Conservation (phyloP, 2,797 vertebrate genomes). For the Fistularia commersonii region DNA sequence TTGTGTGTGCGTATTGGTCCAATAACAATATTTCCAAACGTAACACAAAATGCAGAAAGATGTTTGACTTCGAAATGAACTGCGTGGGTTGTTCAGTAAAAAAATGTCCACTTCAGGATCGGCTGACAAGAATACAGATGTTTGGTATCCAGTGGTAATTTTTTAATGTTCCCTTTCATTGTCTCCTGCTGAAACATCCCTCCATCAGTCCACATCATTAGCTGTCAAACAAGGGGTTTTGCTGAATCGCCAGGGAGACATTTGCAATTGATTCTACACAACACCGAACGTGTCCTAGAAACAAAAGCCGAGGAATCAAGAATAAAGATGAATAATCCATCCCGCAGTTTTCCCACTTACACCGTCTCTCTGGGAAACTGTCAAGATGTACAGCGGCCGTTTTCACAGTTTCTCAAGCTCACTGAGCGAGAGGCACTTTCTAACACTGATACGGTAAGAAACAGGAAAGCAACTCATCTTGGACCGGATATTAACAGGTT, state of each 20-base stretch:
- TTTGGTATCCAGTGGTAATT: slow-evolving; percentile 19
- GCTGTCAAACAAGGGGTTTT: slow-evolving; percentile 39
- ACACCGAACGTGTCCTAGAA: slow-evolving; percentile 3
- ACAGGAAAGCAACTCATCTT: slow-evolving; percentile 11
- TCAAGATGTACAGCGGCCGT: neutral
- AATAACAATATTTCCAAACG: too few species aligned
- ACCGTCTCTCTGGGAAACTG: slow-evolving; percentile 38
- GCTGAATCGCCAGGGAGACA: slow-evolving; percentile 25
- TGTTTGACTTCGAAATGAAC: slow-evolving; percentile 8
- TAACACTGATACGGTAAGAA: slow-evolving; percentile 6
- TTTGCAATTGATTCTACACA: slow-evolving; percentile 16
- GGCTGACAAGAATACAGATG: slow-evolving; percentile 21
- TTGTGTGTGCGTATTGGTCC: slow-evolving; percentile 1
- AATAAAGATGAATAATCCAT: slow-evolving; percentile 35
- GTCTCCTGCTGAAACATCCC: slow-evolving; percentile 35
- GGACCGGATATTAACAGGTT: slow-evolving; percentile 41
- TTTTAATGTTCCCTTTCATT: slow-evolving; percentile 30
- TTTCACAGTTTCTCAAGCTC: slow-evolving; percentile 9
- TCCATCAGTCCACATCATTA: slow-evolving; percentile 36
- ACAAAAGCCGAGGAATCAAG: slow-evolving; percentile 5
- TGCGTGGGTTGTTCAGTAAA: slow-evolving; percentile 9
- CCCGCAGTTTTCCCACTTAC: slow-evolving; percentile 18
- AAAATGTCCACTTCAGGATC: slow-evolving; percentile 16
- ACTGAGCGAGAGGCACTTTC: slow-evolving; percentile 2
- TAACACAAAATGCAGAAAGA: too few species aligned